Base-by-base conservation (phyloP, 2,888 invertebrate genomes). In the Platerodrilus igneus region DNA sequence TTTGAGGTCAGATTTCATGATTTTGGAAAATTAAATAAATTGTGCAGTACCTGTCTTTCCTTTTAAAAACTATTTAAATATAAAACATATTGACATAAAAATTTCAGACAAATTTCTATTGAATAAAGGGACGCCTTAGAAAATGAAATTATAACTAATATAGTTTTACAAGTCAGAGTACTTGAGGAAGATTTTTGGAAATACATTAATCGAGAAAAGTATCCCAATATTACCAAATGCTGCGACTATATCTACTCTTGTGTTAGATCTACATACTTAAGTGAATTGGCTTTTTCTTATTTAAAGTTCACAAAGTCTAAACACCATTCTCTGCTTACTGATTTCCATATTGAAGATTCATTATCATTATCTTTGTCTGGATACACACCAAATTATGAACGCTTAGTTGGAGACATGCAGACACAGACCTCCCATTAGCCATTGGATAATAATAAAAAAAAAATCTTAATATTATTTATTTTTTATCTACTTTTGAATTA, bases 141-240 rank as follows among this genome's bases (percentile, higher is more conserved):
- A 41, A 49, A 48, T 37, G 45, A 48, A 45, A 42, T 38, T 39
- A 45, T 48, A 45, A 45, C 33, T 43, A 43, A 48, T 37, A 20
- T 45, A 37, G 36, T 37, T 34, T 47, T 47, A 49, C 39, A 43
- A 46, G 39, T 33, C 42, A 46, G 38, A 34, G 11, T 37, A 49
- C 9, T 41, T 41, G 40, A 41, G 14, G 41, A 47, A 33, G 25
- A 35, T 43, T 49, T 47, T 43, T 47, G 46, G 43, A 47, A 47
- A 44, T 46, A 40, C 13, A 37, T 45, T 4, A 41, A 42, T 15
- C 37, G 30, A 40, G 38, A 47, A 46, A 47, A 47, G n/a, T n/a
- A n/a, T n/a, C n/a, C n/a, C n/a, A n/a, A n/a, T n/a, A n/a, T n/a
- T n/a, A n/a, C n/a, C n/a, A n/a, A n/a, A n/a, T n/a, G n/a, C n/a